Base-by-base conservation (phyloP, 1,140 invertebrate genomes). In the Aphelenchoides avenae region DNA sequence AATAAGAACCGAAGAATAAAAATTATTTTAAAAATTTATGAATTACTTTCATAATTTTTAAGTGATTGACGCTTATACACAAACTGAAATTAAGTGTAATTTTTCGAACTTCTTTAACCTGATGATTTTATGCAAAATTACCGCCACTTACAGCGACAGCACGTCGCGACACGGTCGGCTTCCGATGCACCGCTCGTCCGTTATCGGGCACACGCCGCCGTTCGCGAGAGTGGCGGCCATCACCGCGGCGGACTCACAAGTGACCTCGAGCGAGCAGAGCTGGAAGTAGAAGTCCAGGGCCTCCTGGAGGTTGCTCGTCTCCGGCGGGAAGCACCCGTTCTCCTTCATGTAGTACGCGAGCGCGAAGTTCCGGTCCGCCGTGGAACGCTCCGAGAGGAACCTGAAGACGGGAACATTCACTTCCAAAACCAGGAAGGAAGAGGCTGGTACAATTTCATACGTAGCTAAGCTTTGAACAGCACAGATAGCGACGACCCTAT, bases 191-290 rank as follows among this genome's bases (percentile, higher is more conserved):
- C 68, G 26, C 43, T 68, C 68, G 4, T 54, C 68, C 5, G 65
- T 71, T 7, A 71, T 59, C 1, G 65, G 65, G 40, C 65, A 68
- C 20, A 68, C 65, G 37, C 94, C 92, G n/a, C 92, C 91, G 74
- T 96, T 96, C 0, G 92, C 92, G 48, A 97, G 77, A 1, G 91
- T 94, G 0, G 90, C 87, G 2, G 89, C 91, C 80, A 95, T 91
- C 9, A 95, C 88, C 1, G 89, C 83, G 79, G 87, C 86, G 0
- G 88, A 85, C 66, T 95, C 90, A 77, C 89, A 91, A 57, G 86
- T 94, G 0, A 87, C 85, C 81, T 97, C 92, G 84, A 96, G 86
- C 2, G 90, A 87, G 79, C 91, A 95, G 71, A 89, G 87, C 88
- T 93, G 74, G 51, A 81, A 68, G 37, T 93, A 91, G 72, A 96